phyloP scores from a whole-genome alignment of 2,797 vertebrate species.

The Acrossocheilus wenchowensis region DNA sequence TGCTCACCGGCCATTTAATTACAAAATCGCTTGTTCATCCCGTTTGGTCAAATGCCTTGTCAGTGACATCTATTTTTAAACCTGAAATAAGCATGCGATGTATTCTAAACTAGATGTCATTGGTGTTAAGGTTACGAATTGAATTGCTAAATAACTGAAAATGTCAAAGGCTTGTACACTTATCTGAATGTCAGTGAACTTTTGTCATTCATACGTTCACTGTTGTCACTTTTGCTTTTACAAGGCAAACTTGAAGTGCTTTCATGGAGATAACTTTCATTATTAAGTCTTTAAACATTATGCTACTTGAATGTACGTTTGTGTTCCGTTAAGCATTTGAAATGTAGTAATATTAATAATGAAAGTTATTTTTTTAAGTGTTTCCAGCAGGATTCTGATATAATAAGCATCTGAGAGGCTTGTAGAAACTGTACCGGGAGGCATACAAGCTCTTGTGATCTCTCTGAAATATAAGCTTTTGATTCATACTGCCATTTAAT shows the following conservation, averaged over 20 bases:
- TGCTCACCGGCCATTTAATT: background rate
- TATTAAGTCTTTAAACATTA: constrained; percentile 6
- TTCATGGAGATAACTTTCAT: constrained; percentile 44
- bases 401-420: constrained; percentile 48
- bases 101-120: constrained; percentile 59
- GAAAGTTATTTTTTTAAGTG: constrained; percentile 27
- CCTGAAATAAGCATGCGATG: constrained; percentile 64
- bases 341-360: constrained; percentile 23
- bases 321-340: constrained; percentile 17
- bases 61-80: constrained; percentile 29
- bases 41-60: constrained; percentile 41
- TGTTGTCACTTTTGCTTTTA: constrained; percentile 45
- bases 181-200: constrained; percentile 65
- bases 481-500: constrained; percentile 62
- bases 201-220: constrained; percentile 52
- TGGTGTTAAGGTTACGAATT: constrained; percentile 56
- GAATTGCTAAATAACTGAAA: constrained; percentile 55
- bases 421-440: constrained; percentile 52
- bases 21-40: constrained; percentile 16
- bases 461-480: constrained; percentile 56
- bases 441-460: constrained; percentile 50
- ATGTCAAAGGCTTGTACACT: constrained; percentile 62
- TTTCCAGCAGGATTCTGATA: constrained; percentile 55
- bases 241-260: constrained; percentile 54
- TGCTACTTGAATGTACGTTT: constrained; percentile 32